These are phyloP conservation scores for Psilanteris sp. DNA, from an alignment of 1,140 invertebrate genomes.

Conservation along the genomic window DNA sequence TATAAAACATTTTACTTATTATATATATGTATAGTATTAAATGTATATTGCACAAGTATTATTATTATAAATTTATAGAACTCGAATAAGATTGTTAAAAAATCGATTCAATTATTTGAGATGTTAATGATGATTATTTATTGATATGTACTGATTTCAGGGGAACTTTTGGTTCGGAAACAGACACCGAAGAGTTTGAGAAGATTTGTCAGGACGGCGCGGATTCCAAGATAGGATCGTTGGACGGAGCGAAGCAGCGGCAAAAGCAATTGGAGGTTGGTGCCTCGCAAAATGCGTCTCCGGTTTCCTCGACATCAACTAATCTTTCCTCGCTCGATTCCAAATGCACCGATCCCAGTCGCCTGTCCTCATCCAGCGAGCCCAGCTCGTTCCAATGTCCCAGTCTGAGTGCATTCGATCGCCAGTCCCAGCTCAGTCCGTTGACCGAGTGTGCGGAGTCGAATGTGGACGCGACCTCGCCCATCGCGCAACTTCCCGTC, in stretches of 20 bases:
- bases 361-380: conserved; percentile 72
- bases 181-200: conserved; percentile 91
- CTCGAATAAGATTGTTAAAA: too few species aligned
- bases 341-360: conserved; percentile 70
- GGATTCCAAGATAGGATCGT: conserved; percentile 76
- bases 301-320: conserved; percentile 73
- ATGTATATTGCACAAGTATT: too few species aligned
- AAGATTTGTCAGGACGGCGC: conserved; percentile 84
- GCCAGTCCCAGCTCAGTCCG: conserved; percentile 72
- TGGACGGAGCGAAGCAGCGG: conserved; percentile 67
- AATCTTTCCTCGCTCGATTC: conserved; percentile 73
- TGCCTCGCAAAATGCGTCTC: conserved; percentile 75
- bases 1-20: too few species aligned
- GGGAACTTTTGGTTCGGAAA: conserved; percentile 88
- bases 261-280: conserved; percentile 79
- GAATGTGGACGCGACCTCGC: conserved; percentile 30
- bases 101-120: too few species aligned
- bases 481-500: conserved; percentile 22
- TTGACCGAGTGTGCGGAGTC: conserved; percentile 73
- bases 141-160: too few species aligned
- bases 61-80: too few species aligned
- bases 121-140: too few species aligned
- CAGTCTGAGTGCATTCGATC: conserved; percentile 67
- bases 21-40: too few species aligned
- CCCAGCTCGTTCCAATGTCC: conserved; percentile 73